A percentile compares a stretch with the other conserved stretches of the same genome.
Conservation (phyloP, 2,797 vertebrate species). For the Hozukius guyotensis region DNA sequence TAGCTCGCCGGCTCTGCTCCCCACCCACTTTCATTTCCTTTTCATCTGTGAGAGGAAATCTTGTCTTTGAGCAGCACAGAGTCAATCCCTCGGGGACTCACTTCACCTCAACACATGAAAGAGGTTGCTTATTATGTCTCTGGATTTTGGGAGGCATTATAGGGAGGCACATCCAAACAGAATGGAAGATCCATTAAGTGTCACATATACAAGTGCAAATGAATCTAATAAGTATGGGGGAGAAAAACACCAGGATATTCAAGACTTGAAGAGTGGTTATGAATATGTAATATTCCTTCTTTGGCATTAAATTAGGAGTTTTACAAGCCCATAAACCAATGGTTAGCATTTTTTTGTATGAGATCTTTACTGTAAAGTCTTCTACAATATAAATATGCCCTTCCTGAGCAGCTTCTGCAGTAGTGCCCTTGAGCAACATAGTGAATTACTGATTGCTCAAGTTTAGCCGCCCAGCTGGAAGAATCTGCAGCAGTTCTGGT, state of each 20-base stretch:
- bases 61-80: slow-evolving; percentile 42
- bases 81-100: slow-evolving; percentile 38
- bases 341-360: neutral
- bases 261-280: neutral
- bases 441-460: slow-evolving; percentile 18
- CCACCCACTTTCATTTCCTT: slow-evolving; percentile 62
- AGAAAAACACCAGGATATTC: neutral
- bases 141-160: slow-evolving; percentile 26
- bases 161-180: slow-evolving; percentile 17
- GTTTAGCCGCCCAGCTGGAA: neutral
- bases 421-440: slow-evolving; percentile 25
- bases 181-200: slow-evolving; percentile 11
- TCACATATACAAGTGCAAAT: slow-evolving; percentile 10
- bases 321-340: neutral
- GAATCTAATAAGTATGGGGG: slow-evolving; percentile 7
- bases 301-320: neutral
- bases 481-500: neutral
- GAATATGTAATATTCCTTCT: slow-evolving; percentile 1
- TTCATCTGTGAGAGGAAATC: slow-evolving; percentile 64
- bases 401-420: neutral
- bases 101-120: slow-evolving; percentile 53
- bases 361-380: neutral
- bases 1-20: slow-evolving; percentile 7
- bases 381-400: neutral
- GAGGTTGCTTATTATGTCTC: slow-evolving; percentile 45